Evolutionary conservation across 1,140 invertebrate genomes (phyloP), one percentile per base, ranked within the genome.

Genomic region (Idris sp.): DNA sequence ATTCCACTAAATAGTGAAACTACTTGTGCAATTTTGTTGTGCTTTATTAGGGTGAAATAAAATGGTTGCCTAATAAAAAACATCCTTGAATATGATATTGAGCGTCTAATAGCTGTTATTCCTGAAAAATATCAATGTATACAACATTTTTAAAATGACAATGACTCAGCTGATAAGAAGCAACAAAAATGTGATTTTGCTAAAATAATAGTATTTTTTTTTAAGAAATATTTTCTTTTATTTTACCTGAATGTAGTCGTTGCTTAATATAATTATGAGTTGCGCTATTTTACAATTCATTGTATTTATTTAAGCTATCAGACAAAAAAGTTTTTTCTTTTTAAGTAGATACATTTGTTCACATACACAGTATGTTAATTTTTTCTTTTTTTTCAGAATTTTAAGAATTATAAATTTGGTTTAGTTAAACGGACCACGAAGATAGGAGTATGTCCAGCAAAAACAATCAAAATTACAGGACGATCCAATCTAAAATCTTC

Each of bases 401-500:
- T n/a, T n/a, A n/a, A n/a, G n/a, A n/a, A n/a, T n/a, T n/a, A n/a
- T n/a, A n/a, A 62, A 33, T 10, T 30, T 0, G 49, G 49, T 9
- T 64, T 41, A 22, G 19, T 26, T 54, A 67, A 56, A 10, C 22
- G 40, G 13, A 5, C 49, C 41, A 30, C 8, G 41, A 67, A 67
- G 30, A 54, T 14, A 9, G 49, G 49, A 48, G 28, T 40, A 22
- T 56, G 13, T 14, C 30, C n/a, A 5, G 40, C 25, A 40, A 56
- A 31, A 30, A 67, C 41, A 31, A 56, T 22, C 22, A 56, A 40
- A 56, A 67, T 56, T 13, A 26, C 51, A 28, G 62, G 62, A 58
- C 43, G 51, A 49, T 67, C 51, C 62, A 67, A 51, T 41, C 7
- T 48, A 67, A 58, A 56, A 9, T 56, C 41, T 48, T 56, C 41